Percentiles rank a stretch among this genome's conserved stretches.
phyloP scores from a whole-genome alignment of 1,140 invertebrate species.

The Drosophila punjabiensis region DNA sequence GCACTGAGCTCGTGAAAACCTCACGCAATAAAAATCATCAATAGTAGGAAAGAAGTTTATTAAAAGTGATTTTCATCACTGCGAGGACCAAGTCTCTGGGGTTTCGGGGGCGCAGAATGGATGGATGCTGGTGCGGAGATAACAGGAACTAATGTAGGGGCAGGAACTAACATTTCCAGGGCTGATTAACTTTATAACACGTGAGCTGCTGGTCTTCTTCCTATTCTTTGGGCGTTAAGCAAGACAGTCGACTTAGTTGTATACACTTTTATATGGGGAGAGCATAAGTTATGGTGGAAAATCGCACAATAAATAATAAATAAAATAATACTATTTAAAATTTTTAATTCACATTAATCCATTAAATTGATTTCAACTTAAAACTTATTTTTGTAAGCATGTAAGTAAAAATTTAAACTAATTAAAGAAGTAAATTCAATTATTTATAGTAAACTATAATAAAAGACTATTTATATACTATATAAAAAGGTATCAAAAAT shows the following conservation, averaged over 20 bases:
- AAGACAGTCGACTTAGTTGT: no score
- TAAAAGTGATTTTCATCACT: conserved; percentile 79
- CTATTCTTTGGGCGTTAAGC: neutral
- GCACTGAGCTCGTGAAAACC: conserved; percentile 58
- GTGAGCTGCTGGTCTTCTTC: neutral
- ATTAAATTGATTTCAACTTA: neutral
- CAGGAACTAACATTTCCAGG: conserved; percentile 45
- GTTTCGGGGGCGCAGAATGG: neutral
- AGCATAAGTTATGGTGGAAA: neutral
- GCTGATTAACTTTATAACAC: conserved; percentile 64
- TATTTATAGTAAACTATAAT: no score
- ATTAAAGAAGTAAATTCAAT: no score
- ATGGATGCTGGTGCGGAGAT: conserved; percentile 35
- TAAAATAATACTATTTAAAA: neutral
- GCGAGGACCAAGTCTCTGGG: conserved; percentile 23
- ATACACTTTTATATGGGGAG: neutral
- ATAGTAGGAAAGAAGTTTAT: conserved; percentile 78
- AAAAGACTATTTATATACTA: no score
- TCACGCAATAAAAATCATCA: conserved; percentile 78
- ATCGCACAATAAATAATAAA: neutral
- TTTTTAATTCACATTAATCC: neutral
- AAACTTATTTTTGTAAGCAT: neutral
- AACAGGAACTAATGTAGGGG: conserved; percentile 30
- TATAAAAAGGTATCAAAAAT: no score
- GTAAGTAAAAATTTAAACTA: no score